Evolutionary conservation across 2,888 invertebrate species (phyloP), one percentile per base, ranked within the genome.

Genomic region (Eubasilissa splendida): DNA sequence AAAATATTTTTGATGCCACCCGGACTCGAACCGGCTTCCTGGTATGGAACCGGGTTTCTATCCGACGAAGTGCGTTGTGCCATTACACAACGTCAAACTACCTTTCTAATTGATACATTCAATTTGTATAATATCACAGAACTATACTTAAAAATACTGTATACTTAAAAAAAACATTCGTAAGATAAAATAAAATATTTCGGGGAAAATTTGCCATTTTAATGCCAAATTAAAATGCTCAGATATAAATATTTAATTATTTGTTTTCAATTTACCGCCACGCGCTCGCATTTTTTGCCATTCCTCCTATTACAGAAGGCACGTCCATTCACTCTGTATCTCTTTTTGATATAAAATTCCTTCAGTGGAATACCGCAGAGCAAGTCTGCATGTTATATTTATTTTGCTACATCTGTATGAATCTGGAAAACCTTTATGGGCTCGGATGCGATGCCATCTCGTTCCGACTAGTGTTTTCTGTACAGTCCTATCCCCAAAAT

Each of bases 261-360:
- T 70, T 70, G 70, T 70, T 70, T 70, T 70, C 70, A 70, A 70
- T 70, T 70, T 70, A 54, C 70, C 11, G 22, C 54, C 70, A 11
- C 70, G 22, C 70, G 53, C 70, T 53, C 70, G 22, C 9, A 54
- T 54, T 70, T 70, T 70, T 66, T 70, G 22, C n/a, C 70, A 53
- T 70, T 70, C 70, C 68, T 68, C 22, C 70, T n/a, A 70, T 56
- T 65, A 66, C 76, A 14, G 76, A 77, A 59, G 63, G 82, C 82
- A 80, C 80, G 76, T 80, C 74, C 80, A 82, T 83, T 82, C 80
- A 79, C 80, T 80, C 66, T 53, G 77, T 60, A 77, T 77, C 80
- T 82, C 83, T 83, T 80, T 83, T 82, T 83, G 83, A 83, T 83
- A 82, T 83, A 83, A 83, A 83, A 83, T 83, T 83, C 83, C 80